These are phyloP conservation scores for Dasyurus viverrinus DNA, from an alignment of 2,113 vertebrate genomes.

Conservation along the genomic window DNA sequence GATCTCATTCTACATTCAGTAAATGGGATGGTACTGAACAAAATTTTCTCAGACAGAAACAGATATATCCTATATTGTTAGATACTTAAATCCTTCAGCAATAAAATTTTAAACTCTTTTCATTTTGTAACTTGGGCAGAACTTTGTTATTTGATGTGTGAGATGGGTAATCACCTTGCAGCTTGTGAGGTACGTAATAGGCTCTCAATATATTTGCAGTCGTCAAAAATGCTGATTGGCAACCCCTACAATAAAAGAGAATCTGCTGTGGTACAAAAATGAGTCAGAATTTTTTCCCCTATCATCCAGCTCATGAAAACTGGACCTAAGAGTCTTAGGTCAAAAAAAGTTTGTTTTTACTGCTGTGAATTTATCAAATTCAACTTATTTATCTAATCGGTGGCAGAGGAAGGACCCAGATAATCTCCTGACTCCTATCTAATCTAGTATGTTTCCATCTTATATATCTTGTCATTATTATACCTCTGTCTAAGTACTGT, in stretches of 20 bases:
- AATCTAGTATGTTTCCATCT: not conserved
- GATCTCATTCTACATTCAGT: slow-evolving; percentile 42
- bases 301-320: slow-evolving; percentile 7
- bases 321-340: slow-evolving; percentile 33
- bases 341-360: slow-evolving; percentile 11
- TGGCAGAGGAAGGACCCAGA: not conserved
- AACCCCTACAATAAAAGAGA: slow-evolving; percentile 49
- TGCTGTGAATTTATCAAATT: not conserved
- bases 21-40: slow-evolving; percentile 65
- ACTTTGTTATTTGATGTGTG: slow-evolving; percentile 21
- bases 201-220: slow-evolving; percentile 34
- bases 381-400: not conserved
- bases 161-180: slow-evolving; percentile 16
- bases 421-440: not conserved
- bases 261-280: slow-evolving; percentile 52
- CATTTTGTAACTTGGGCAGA: slow-evolving; percentile 6
- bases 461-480: not conserved
- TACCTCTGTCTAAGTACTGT: slow-evolving; percentile 15
- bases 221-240: slow-evolving; percentile 43
- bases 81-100: slow-evolving; percentile 48
- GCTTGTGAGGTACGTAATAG: slow-evolving; percentile 49
- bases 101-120: not conserved
- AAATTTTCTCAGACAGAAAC: slow-evolving; percentile 70
- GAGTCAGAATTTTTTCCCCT: slow-evolving; percentile 37
- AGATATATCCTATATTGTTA: slow-evolving; percentile 52